A percentile compares a stretch with the other conserved stretches of the same genome.
Conservation (phyloP, 2,113 vertebrate species). For the Rhea americana region DNA sequence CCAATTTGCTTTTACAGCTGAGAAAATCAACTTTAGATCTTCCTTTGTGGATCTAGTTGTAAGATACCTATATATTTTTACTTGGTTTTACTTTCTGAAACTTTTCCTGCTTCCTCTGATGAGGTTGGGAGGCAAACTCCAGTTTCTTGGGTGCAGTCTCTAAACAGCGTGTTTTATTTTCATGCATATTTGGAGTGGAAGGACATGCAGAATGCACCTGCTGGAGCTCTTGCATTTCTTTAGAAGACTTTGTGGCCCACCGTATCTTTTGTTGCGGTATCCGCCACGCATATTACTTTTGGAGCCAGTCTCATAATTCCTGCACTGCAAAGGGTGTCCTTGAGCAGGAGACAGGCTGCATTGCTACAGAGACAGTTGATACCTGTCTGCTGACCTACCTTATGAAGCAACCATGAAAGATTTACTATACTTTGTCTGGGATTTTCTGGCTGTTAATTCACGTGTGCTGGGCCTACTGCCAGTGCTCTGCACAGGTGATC, state of each 20-base stretch:
- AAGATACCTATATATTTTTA: background rate
- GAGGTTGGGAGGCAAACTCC: background rate
- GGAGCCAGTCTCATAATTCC: background rate
- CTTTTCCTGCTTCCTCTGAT: background rate
- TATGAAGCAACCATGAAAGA: background rate
- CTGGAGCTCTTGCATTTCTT: background rate
- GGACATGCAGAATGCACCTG: background rate
- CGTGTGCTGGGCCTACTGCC: background rate
- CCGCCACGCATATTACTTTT: background rate
- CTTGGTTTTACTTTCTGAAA: background rate
- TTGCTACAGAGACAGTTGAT: background rate
- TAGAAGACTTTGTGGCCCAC: background rate
- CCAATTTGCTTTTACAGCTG: background rate
- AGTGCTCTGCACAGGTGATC: background rate
- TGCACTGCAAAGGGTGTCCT: rapidly evolving
- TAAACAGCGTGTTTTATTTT: background rate
- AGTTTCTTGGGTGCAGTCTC: background rate
- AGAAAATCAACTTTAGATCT: background rate
- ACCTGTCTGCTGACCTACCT: background rate
- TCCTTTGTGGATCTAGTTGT: background rate
- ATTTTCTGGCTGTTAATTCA: background rate
- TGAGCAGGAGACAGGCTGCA: background rate
- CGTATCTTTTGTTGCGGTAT: background rate
- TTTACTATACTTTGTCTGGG: background rate
- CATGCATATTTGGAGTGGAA: background rate